Evolutionary conservation across 2,113 vertebrate genomes (phyloP).

Genomic region (Trematomus loennbergii): DNA sequence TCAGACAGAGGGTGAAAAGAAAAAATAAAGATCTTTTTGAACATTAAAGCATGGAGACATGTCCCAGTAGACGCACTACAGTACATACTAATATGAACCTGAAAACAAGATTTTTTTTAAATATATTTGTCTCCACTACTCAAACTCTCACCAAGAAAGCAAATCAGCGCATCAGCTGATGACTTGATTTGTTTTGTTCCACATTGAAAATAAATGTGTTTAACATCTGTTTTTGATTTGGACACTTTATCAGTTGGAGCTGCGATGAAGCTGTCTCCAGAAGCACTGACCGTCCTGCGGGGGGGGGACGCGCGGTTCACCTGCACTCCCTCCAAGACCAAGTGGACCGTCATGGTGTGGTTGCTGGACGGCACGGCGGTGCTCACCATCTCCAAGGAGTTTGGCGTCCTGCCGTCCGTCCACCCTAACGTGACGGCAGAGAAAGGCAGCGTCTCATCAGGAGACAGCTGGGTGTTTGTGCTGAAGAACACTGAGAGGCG

Average conservation of each 20-base stretch:
- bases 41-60: no score
- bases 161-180: background rate
- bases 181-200: background rate
- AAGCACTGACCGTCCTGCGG: constrained; percentile 73
- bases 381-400: constrained; percentile 76
- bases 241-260: constrained; percentile 17
- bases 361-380: constrained; percentile 62
- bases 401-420: constrained; percentile 68
- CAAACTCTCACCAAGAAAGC: background rate
- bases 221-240: background rate
- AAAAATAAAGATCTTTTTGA: no score
- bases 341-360: constrained; percentile 90
- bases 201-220: background rate
- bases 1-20: no score
- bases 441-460: constrained; percentile 19
- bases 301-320: constrained; percentile 85
- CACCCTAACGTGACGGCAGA: constrained; percentile 73
- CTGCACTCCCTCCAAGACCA: constrained; percentile 78
- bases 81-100: no score
- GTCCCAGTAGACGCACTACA: no score
- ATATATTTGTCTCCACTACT: no score
- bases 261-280: constrained; percentile 64
- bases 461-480: constrained; percentile 84
- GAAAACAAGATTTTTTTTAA: no score
- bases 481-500: constrained; percentile 73